phyloP scores from a whole-genome alignment of 2,888 invertebrate species.

The Andrena dorsata region DNA sequence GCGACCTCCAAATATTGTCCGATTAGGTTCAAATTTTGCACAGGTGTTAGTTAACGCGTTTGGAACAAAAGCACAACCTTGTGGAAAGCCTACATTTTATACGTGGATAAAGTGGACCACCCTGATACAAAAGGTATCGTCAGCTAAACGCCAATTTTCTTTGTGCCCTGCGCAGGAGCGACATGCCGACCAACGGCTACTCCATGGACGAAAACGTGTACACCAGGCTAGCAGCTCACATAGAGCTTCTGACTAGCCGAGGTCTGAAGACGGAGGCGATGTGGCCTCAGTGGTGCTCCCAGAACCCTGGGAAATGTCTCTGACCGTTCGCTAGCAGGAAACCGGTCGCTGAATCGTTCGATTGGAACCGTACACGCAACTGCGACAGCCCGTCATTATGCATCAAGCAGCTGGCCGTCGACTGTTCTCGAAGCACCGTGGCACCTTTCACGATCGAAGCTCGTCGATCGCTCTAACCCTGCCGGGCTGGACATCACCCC shows the following conservation, averaged over 20 bases:
- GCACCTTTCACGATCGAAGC: not conserved
- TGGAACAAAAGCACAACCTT: too few relatives aligned
- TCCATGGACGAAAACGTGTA: slow-evolving; percentile 88
- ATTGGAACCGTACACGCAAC: slow-evolving; percentile 41
- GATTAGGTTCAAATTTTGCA: too few relatives aligned
- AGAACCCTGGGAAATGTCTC: slow-evolving; percentile 91
- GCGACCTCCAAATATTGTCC: too few relatives aligned
- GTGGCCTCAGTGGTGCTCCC: slow-evolving; percentile 92
- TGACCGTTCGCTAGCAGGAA: slow-evolving; percentile 78
- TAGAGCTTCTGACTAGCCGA: slow-evolving; percentile 88
- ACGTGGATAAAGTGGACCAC: not conserved
- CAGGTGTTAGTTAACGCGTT: too few relatives aligned
- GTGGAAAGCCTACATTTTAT: too few relatives aligned
- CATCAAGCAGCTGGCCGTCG: not conserved
- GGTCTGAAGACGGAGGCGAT: slow-evolving; percentile 90
- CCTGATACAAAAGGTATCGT: not conserved
- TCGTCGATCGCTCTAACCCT: slow-evolving; percentile 8
- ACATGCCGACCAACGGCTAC: slow-evolving; percentile 85
- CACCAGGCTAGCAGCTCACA: slow-evolving; percentile 89
- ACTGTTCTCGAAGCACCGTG: not conserved
- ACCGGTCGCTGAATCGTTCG: slow-evolving; percentile 41
- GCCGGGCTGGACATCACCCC: not conserved
- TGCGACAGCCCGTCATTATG: slow-evolving; percentile 23
- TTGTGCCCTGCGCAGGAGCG: slow-evolving; percentile 83
- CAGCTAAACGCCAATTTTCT: not conserved